Base-by-base conservation (phyloP, 2,113 vertebrate species). In the Anhinga anhinga region DNA sequence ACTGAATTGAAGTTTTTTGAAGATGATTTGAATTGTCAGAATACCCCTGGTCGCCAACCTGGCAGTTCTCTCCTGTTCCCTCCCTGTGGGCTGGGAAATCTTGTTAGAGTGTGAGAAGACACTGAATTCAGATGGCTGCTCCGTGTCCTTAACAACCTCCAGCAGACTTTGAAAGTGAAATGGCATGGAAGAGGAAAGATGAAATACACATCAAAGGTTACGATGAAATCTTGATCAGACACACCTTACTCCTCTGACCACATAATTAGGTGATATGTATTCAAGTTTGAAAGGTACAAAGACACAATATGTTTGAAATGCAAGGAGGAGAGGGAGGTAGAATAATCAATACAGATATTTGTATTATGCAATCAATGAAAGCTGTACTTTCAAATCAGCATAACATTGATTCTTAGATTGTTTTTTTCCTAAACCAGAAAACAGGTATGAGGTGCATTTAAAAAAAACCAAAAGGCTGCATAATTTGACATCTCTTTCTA, bases 271-370 rank as follows among this genome's bases (percentile, higher is more conserved):
- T 45, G 32, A 55, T 56, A 44, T 7, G 7, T 44, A 85, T 86
- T 90, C 49, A 63, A 18, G 23, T 63, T 70, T 69, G 45, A 83
- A 88, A 86, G 49, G 27, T n/a, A 58, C 21, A 34, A 55, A 88
- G 44, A 34, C 16, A 22, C 19, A 30, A 16, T 44, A 74, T 15
- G 8, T 69, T 62, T 84, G 47, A 95, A 93, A 80, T 77, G 42
- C 66, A 95, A 83, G 49, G 55, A 69, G 8, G 13, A 78, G 30
- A 80, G 19, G 26, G 53, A 80, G 6, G 15, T 6, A 78, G n/a
- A 91, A 69, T 53, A 82, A 95, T 93, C 95, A 90, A 90, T 92
- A 81, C 10, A n/a, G 50, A n/a, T 84, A 86, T 90, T 94, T 94
- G 82, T 86, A 73, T 90, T 93, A 87, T 84, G 56, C 70, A 71